These are phyloP conservation scores for Taenaris catops DNA, from an alignment of 2,888 invertebrate genomes.

Conservation along the genomic window DNA sequence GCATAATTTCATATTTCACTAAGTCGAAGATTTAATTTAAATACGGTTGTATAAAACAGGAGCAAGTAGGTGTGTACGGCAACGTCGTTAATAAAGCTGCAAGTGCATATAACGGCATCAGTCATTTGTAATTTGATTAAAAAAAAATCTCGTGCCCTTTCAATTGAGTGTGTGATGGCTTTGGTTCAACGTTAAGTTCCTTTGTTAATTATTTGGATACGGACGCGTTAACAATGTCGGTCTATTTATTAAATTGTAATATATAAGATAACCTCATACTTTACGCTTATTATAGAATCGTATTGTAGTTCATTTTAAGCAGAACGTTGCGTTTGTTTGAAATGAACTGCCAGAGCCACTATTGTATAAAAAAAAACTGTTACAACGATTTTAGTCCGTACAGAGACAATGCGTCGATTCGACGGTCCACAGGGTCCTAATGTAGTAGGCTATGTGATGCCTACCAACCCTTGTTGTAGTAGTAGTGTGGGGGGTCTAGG, in stretches of 20 bases:
- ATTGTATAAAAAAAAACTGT: constrained; percentile 29
- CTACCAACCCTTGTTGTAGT: too few species aligned
- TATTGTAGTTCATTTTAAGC: constrained; percentile 31
- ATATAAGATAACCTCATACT: constrained; percentile 34
- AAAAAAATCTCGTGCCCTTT: background rate
- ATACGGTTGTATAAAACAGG: too few species aligned
- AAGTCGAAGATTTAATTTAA: too few species aligned
- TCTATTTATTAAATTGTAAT: constrained; percentile 24
- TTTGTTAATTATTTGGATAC: constrained; percentile 13
- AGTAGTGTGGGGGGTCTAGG: too few species aligned
- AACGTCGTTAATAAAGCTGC: too few species aligned
- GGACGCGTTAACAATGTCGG: constrained; percentile 13
- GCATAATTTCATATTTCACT: too few species aligned
- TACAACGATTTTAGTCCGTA: constrained; percentile 64
- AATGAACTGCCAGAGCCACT: constrained; percentile 28
- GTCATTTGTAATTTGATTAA: background rate
- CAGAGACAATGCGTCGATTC: constrained; percentile 40
- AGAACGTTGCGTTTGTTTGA: constrained; percentile 6
- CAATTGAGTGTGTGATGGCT: background rate
- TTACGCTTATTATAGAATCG: constrained; percentile 43
- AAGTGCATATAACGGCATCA: constrained; percentile 1
- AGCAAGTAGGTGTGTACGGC: too few species aligned
- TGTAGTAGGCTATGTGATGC: constrained; percentile 32
- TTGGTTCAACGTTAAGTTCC: constrained; percentile 9
- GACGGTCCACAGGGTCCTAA: constrained; percentile 70